Conservation (phyloP, 2,797 vertebrate species). For the Enteromius treurensis region DNA sequence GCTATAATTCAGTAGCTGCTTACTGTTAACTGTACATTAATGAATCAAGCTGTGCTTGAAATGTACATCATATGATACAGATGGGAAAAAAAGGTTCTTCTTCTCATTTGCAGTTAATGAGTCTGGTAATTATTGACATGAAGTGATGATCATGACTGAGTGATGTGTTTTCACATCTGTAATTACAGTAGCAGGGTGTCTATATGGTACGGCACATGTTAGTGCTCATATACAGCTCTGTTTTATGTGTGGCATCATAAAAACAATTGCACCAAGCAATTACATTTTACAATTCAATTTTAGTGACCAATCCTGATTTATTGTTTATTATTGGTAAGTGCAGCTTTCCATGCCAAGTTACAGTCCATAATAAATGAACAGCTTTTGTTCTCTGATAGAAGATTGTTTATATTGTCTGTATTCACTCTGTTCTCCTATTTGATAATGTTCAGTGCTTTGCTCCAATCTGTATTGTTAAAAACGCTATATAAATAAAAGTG, state of each 20-base stretch:
- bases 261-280: neutral
- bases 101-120: neutral
- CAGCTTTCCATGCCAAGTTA: neutral
- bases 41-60: neutral
- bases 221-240: neutral
- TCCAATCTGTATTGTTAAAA: no score
- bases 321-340: neutral
- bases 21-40: neutral
- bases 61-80: neutral
- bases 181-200: neutral
- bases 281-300: neutral
- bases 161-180: constrained; percentile 12
- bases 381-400: neutral
- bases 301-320: neutral
- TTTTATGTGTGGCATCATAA: neutral
- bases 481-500: no score
- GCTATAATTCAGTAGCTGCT: neutral
- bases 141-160: neutral
- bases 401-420: no score
- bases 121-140: neutral
- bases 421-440: no score
- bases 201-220: neutral
- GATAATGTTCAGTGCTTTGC: no score
- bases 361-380: neutral
- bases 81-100: neutral